These are phyloP conservation scores for Choloepus hoffmanni DNA, from an alignment of 2,113 vertebrate genomes.

Conservation along the genomic window DNA sequence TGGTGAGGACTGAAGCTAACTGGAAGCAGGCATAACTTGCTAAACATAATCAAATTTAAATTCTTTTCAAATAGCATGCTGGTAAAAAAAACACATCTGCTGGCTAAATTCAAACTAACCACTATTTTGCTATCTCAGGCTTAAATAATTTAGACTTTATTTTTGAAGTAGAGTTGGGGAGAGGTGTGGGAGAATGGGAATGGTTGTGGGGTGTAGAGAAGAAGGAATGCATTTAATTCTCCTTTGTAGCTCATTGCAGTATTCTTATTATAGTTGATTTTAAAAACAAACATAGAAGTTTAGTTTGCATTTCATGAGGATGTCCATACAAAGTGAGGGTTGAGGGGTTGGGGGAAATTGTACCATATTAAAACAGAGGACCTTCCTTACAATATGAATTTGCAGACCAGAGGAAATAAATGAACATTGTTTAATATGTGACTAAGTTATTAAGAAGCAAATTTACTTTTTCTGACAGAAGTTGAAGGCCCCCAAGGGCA, in stretches of 20 bases:
- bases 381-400: not conserved
- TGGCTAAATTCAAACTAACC: not conserved
- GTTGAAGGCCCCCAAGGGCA: not conserved
- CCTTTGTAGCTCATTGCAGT: not conserved
- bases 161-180: not conserved
- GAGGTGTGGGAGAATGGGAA: not conserved
- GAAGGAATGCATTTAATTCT: not conserved
- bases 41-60: not conserved
- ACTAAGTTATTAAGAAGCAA: not conserved
- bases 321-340: not conserved
- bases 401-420: not conserved
- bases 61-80: not conserved
- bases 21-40: not conserved
- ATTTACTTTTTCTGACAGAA: not conserved
- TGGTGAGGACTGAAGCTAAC: not conserved
- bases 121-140: not conserved
- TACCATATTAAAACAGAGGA: not conserved
- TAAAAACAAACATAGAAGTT: not conserved
- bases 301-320: not conserved
- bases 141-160: slow-evolving; percentile 31
- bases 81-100: not conserved
- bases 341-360: not conserved
- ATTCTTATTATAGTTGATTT: not conserved
- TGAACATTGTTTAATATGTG: not conserved
- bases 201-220: no score